These are phyloP conservation scores for Lophius piscatorius DNA, from an alignment of 2,113 vertebrate genomes.

Conservation along the genomic window DNA sequence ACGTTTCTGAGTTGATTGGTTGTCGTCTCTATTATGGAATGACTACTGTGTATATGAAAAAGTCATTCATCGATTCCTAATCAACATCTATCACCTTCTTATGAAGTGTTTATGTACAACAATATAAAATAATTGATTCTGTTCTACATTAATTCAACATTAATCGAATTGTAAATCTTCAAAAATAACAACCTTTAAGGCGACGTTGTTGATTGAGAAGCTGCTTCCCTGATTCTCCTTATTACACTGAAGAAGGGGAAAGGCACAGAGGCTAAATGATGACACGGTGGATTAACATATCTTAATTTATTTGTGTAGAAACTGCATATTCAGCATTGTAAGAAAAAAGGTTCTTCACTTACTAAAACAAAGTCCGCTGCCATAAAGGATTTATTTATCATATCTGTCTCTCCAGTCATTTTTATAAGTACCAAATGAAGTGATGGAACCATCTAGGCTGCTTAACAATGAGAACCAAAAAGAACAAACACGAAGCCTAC, in stretches of 20 bases:
- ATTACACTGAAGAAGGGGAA: neutral
- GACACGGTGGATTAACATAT: conserved; percentile 5
- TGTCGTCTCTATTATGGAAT: neutral
- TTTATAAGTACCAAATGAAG: too few species aligned
- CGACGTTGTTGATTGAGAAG: neutral
- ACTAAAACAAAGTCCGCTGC: too few species aligned
- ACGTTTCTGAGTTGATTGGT: conserved; percentile 2
- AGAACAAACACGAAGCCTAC: too few species aligned
- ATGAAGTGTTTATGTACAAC: too few species aligned
- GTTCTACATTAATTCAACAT: neutral
- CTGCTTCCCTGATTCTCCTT: neutral
- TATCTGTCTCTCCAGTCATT: too few species aligned
- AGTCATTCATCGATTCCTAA: too few species aligned
- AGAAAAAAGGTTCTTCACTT: conserved; percentile 11
- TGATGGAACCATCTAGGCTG: too few species aligned
- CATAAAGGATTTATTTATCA: too few species aligned
- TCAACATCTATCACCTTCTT: too few species aligned
- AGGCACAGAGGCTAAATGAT: neutral
- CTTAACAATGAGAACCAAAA: too few species aligned
- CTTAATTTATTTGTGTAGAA: neutral
- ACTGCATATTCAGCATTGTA: neutral
- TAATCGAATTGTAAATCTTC: neutral
- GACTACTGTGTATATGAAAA: neutral
- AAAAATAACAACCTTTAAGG: neutral
- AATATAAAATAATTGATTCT: too few species aligned